Base-by-base conservation (phyloP, 1,140 invertebrate genomes). In the Magallana ariakensis region DNA sequence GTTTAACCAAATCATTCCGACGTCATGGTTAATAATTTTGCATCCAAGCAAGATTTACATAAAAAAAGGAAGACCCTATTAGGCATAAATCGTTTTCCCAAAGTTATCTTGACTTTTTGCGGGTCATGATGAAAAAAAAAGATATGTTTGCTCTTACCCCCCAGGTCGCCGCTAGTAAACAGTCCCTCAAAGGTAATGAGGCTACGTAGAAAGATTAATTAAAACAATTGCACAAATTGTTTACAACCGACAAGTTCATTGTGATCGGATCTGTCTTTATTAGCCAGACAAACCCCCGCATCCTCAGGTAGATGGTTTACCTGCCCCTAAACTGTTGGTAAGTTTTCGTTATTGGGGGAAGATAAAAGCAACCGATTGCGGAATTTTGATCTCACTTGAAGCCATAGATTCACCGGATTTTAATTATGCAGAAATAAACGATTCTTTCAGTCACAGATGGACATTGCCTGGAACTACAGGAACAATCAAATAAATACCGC, bases 191-290 rank as follows among this genome's bases (percentile, higher is more conserved):
- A 75, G 66, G 26, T 75, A 75, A 75, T 75, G 66, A 75, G 66
- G 66, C 66, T 22, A 26, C 66, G 66, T 75, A 26, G 33, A 22
- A 11, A 75, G 66, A 75, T 75, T 75, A 75, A 75, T 75, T 75
- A 75, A 75, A 75, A 26, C 66, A 75, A 75, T 75, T 75, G 66
- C 66, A 75, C 66, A 26, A 75, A 75, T 75, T 75, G 66, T 75
- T 75, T 75, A 75, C 66, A 75, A 13, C 19, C 26, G 66, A 75
- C 66, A 75, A n/a, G 19, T 75, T 75, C 22, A 33, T 19, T 19
- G 22, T 26, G 22, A 75, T 75, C 66, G 22, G 66, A 75, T 75
- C 33, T 33, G 66, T 75, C 66, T 75, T 75, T 75, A 75, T 75
- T 75, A 22, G 66, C 22, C 13, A 75, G 22, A 75, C 22, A 2